Conservation (phyloP, 2,113 vertebrate genomes). For the Callaeas wilsoni region DNA sequence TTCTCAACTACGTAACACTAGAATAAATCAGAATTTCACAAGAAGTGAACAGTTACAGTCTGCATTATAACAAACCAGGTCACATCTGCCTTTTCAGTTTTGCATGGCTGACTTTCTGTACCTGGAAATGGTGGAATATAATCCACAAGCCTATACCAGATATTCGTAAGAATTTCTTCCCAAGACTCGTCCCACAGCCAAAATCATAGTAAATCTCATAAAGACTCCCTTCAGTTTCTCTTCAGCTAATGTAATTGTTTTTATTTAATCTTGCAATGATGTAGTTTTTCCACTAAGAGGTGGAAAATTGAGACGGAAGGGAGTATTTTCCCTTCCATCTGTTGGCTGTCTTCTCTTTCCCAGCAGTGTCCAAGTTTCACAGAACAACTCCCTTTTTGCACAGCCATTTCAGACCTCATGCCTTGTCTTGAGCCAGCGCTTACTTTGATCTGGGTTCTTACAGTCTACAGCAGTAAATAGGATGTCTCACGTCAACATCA, state of each 20-base stretch:
- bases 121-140: not conserved
- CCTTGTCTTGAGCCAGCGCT: not conserved
- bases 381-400: not conserved
- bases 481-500: not conserved
- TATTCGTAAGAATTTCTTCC: not conserved
- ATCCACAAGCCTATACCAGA: not conserved
- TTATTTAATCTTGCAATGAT: conserved; percentile 28
- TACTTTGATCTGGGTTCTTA: conserved; percentile 7
- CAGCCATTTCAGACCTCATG: not conserved
- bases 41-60: not conserved
- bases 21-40: not conserved
- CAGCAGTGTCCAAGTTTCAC: not conserved
- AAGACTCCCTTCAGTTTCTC: not conserved
- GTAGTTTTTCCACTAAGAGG: conserved; percentile 14
- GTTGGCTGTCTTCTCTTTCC: not conserved
- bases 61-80: not conserved
- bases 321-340: conserved; percentile 8
- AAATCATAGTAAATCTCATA: not conserved
- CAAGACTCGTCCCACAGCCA: not conserved
- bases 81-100: not conserved
- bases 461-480: not conserved
- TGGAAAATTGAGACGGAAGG: not conserved
- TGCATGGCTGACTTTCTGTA: not conserved
- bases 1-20: not conserved
- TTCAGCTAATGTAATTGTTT: not conserved